Evolutionary conservation across 2,797 vertebrate genomes (phyloP).

Genomic region (Phaenicophaeus curvirostris): DNA sequence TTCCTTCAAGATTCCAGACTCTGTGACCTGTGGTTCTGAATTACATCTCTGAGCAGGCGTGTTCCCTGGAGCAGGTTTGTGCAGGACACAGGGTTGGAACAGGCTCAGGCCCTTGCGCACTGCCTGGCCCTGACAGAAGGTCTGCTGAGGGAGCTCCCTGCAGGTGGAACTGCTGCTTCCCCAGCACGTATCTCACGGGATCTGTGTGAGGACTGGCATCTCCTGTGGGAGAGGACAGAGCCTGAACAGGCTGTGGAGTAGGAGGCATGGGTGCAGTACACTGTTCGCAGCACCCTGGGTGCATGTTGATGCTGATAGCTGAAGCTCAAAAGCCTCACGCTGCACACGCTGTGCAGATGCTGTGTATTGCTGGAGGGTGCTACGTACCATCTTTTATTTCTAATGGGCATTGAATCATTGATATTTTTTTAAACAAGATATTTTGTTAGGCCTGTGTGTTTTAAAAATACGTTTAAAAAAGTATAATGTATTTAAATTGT

Average conservation of each 20-base stretch:
- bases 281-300: background rate
- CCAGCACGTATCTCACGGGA: background rate
- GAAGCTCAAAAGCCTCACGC: background rate
- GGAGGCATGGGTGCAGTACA: background rate
- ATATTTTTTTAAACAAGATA: background rate
- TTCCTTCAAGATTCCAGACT: background rate
- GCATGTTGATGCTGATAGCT: background rate
- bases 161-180: background rate
- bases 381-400: constrained; percentile 24
- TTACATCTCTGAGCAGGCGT: background rate
- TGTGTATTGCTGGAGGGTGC: background rate
- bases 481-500: background rate
- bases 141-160: background rate
- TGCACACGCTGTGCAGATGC: background rate
- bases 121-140: background rate
- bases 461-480: background rate
- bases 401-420: background rate
- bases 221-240: background rate
- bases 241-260: background rate
- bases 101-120: background rate
- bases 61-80: background rate
- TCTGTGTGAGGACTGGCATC: background rate
- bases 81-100: accelerated
- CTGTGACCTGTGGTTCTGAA: constrained; percentile 10
- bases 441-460: constrained; percentile 21